Evolutionary conservation across 2,113 vertebrate genomes (phyloP), one percentile per base, ranked within the genome.

Genomic region (Bucco capensis): DNA sequence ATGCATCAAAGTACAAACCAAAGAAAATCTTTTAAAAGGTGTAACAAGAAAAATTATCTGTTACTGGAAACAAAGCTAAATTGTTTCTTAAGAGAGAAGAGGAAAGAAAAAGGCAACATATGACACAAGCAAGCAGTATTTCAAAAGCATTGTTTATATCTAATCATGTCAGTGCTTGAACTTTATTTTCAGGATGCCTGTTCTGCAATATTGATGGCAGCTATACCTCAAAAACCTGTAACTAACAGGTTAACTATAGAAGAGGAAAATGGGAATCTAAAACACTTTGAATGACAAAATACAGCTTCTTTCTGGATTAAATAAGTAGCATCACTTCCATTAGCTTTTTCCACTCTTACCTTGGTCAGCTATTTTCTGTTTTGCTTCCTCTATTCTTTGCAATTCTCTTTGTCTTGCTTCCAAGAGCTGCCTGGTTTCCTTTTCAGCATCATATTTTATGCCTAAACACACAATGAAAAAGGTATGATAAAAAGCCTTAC

Each of bases 341-440:
- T 49, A 79, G 30, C 5, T 89, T 72, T 42, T 62, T 50, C 44
- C 57, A 90, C n/a, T 60, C 82, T 96, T 98, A 99, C 99, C 98
- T 98, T 97, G 97, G 83, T 99, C 98, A 50, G 98, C 98, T 92
- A 98, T 98, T 97, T 98, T 99, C 86, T 97, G 98, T 88, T 99
- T 99, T 86, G 99, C 98, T 86, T 99, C 98, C 94, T 99, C 99
- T 96, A 99, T 99, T 88, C 99, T 97, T 96, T 98, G 98, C 56
- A 99, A 96, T 95, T 99, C 98, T 35, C 97, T 98, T 92, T 99
- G 99, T 56, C 98, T 98, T 95, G 98, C 96, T 96, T 99, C 99
- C 82, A 99, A 96, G 9, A 98, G 96, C 53, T 99, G 99, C 56
- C 97, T 98, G 88, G 98, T 98, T 97, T 99, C 99, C 94, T 99